Percentiles rank a stretch among this genome's conserved stretches.
Evolutionary conservation across 2,797 vertebrate species (phyloP).

Genomic region (Hybognathus amarus): DNA sequence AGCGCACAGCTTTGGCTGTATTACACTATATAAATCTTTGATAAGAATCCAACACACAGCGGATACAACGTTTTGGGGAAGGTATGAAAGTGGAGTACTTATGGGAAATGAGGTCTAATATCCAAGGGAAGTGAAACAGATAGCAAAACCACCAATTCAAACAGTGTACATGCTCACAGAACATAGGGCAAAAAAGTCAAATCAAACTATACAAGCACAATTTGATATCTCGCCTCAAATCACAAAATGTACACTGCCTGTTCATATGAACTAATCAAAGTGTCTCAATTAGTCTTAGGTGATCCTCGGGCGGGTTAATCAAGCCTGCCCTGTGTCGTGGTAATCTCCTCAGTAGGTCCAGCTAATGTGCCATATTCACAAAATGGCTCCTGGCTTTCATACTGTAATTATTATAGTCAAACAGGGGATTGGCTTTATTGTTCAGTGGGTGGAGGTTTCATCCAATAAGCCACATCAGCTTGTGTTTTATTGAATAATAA

Average conservation of each 20-base stretch:
- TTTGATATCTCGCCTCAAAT: slow-evolving; percentile 46
- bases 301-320: slow-evolving; percentile 62
- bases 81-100: slow-evolving; percentile 65
- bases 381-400: slow-evolving; percentile 71
- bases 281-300: slow-evolving; percentile 57
- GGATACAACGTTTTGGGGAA: slow-evolving; percentile 58
- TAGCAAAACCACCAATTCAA: slow-evolving; percentile 44
- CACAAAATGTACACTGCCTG: slow-evolving; percentile 30
- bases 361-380: slow-evolving; percentile 72
- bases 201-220: background rate
- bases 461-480: slow-evolving; percentile 69
- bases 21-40: slow-evolving; percentile 85
- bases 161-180: slow-evolving; percentile 11
- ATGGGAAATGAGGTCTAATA: slow-evolving; percentile 61
- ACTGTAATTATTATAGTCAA: slow-evolving; percentile 70
- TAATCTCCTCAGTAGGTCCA: slow-evolving; percentile 76
- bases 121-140: slow-evolving; percentile 49
- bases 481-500: slow-evolving; percentile 67
- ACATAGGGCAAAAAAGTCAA: background rate
- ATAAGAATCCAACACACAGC: slow-evolving; percentile 73
- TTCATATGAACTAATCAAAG: slow-evolving; percentile 56
- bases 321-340: slow-evolving; percentile 64
- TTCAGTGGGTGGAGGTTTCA: slow-evolving; percentile 72
- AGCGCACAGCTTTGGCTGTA: slow-evolving; percentile 76
- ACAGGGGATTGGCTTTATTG: slow-evolving; percentile 71